Evolutionary conservation across 2,888 invertebrate species (phyloP), one percentile per base, ranked within the genome.

Genomic region (Glyphotaelius pellucidus): DNA sequence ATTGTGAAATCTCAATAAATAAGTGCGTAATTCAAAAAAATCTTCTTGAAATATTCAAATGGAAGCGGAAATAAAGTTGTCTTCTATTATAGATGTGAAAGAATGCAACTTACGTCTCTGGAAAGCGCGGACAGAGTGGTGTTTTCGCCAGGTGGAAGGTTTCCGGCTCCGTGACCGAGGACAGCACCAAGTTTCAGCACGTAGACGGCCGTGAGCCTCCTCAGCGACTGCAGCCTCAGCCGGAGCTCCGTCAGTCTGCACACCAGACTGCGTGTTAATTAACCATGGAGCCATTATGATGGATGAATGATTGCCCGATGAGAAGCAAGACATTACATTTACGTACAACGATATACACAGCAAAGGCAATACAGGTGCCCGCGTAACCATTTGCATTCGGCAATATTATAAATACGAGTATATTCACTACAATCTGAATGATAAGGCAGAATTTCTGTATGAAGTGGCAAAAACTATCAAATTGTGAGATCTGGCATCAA

Each of bases 161-260:
- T 81, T n/a, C 97, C 97, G 92, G 96, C 96, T n/a, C 97, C 97
- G 94, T 97, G 97, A 92, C 98, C 98, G 9, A 98, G 96, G 1
- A 98, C 98, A 0, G 98, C 97, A 93, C 98, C 98, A 94, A 98
- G 95, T 95, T 98, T 98, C 92, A 98, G 96, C 83, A 98, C 97
- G 95, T 98, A 98, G 94, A 98, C 97, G 93, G 97, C 97, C 67
- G 98, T 98, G 93, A 99, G 96, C 94, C 98, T 97, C 94, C 98
- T 97, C 92, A 99, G 96, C 7, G 98, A 98, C 95, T 98, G 98
- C 92, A 99, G 96, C 90, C 98, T 97, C 91, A 98, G 96, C 3
- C 98, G 96, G 84, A 99, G 96, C 95, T 98, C 98, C 92, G 97
- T 97, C 94, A 98, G 96, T 93, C 98, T 97, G 94, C 94, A 94